phyloP scores from a whole-genome alignment of 2,797 vertebrate genomes.

The Limosa lapponica region DNA sequence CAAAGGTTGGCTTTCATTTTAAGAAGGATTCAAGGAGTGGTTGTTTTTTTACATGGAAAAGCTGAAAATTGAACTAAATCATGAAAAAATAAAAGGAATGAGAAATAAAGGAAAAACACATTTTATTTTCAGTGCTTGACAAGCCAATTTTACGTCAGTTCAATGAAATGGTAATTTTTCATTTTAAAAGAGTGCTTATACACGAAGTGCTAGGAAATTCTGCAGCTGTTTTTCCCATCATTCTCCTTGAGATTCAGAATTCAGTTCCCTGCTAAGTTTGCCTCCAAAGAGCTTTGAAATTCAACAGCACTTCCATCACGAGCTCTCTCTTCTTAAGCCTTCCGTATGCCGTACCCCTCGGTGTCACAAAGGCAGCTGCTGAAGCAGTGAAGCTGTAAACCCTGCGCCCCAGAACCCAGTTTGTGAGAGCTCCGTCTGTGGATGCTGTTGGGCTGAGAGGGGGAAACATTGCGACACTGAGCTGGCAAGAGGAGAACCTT shows the following conservation, averaged over 20 bases:
- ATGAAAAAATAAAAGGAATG: conserved; percentile 9
- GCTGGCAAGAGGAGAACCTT: background rate
- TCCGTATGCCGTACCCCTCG: accelerated
- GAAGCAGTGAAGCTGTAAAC: background rate
- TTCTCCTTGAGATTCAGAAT: background rate
- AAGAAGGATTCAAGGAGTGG: background rate
- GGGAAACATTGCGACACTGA: background rate
- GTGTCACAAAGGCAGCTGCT: background rate
- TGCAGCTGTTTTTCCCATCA: conserved; percentile 64
- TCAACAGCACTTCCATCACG: background rate
- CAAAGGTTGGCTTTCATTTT: background rate
- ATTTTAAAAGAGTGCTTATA: background rate
- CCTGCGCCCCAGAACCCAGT: accelerated
- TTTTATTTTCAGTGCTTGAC: conserved; percentile 36
- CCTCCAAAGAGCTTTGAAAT: background rate
- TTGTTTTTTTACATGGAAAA: background rate
- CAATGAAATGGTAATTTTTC: conserved; percentile 33
- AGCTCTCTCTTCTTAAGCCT: background rate
- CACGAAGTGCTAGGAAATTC: background rate
- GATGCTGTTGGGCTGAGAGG: background rate
- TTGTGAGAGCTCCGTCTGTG: too few relatives aligned
- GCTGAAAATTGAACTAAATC: background rate
- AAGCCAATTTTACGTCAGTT: conserved; percentile 43
- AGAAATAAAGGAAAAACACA: conserved; percentile 28
- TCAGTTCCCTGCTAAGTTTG: background rate